Base-by-base conservation (phyloP, 1,140 invertebrate species). In the Psilanteris sp. region DNA sequence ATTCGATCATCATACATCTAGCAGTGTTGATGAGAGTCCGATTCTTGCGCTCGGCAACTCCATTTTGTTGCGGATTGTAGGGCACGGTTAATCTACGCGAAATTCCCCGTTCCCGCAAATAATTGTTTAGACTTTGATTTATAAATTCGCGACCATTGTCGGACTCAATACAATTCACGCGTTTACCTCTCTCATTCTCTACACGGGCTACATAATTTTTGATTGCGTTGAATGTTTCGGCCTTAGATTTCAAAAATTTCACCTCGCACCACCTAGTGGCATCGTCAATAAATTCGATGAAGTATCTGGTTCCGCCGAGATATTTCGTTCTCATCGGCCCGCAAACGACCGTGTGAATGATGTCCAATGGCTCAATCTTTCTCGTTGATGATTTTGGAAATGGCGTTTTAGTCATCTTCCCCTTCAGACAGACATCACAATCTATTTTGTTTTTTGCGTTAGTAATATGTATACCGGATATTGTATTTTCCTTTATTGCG, bases 51-150 rank as follows among this genome's bases (percentile, higher is more conserved):
- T 90, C 89, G 6, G 83, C 79, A 0, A 78, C 54, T 0, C 88
- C 87, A 72, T 89, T 89, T 61, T 86, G 83, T 54, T 88, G 68
- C 3, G 81, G 84, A 0, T 81, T 81, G 16, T 83, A 80, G 0
- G 79, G 71, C 1, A 73, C 80, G 24, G 81, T 80, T 11, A 50
- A 24, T 37, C 82, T 59, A 70, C 79, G 59, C 37, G 61, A 15
- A 44, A 83, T 83, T 26, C 87, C 81, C 14, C 80, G 67, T 43
- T 72, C 55, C 22, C 64, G 37, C 0, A 81, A 3, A 62, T 61
- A 83, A 2, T 71, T 67, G 9, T 79, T 67, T 37, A 85, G 83
- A 0, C 39, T 44, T 11, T 78, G 72, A 50, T 77, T 84, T 2
- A 57, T 36, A 55, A 84, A 87, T 70, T 89, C 86, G 10, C 15